These are phyloP conservation scores for Myxocyprinus asiaticus DNA, from an alignment of 2,113 vertebrate species.

Conservation along the genomic window DNA sequence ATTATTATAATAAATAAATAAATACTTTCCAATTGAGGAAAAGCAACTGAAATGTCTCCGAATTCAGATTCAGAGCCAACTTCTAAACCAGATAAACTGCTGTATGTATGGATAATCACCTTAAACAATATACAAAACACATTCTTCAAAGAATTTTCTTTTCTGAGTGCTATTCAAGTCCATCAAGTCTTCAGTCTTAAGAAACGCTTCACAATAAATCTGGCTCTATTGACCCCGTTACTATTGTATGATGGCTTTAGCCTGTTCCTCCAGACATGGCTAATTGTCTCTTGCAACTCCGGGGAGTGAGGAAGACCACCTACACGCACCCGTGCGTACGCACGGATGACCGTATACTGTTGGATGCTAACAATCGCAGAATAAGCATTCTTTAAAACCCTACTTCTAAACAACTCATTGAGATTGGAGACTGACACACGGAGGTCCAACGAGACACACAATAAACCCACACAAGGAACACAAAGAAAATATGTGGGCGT, in stretches of 20 bases:
- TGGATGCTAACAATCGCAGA: conserved; percentile 37
- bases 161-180: conserved; percentile 46
- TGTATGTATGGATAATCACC: conserved; percentile 25
- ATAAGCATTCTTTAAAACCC: conserved; percentile 1
- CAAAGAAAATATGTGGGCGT: conserved; percentile 43
- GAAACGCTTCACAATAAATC: conserved; percentile 48
- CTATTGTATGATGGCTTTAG: conserved; percentile 51
- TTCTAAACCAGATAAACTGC: background rate
- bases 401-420: conserved; percentile 46
- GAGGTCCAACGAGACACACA: conserved; percentile 34
- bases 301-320: conserved; percentile 50
- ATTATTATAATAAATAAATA: too few species aligned
- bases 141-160: conserved; percentile 46
- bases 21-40: too few species aligned
- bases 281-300: conserved; percentile 52
- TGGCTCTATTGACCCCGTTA: conserved; percentile 49
- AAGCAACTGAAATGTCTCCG: too few species aligned
- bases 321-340: conserved; percentile 21
- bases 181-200: conserved; percentile 49
- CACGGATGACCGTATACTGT: conserved; percentile 1
- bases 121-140: conserved; percentile 36
- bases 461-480: conserved; percentile 32
- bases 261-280: conserved; percentile 55
- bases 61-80: too few species aligned
- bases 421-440: conserved; percentile 50